Evolutionary conservation across 2,797 vertebrate species (phyloP).

Genomic region (Sebastes diaconus): DNA sequence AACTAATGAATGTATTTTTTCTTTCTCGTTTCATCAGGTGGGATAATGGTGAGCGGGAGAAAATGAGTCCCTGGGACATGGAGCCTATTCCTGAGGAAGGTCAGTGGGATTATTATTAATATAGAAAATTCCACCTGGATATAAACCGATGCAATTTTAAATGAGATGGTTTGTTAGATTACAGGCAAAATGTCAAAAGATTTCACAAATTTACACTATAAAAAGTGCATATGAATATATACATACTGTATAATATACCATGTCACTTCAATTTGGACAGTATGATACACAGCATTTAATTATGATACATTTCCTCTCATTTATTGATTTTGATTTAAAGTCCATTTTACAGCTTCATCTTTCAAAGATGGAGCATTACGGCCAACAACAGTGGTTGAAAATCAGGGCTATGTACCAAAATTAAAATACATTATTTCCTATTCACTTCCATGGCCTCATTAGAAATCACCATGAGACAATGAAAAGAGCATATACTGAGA

Average conservation of each 20-base stretch:
- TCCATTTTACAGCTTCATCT: too few relatives aligned
- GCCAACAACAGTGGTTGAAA: neutral
- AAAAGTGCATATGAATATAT: neutral
- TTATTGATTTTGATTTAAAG: neutral
- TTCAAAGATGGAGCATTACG: neutral
- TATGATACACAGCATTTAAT: neutral
- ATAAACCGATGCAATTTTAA: neutral
- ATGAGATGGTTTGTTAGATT: neutral
- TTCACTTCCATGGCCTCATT: too few relatives aligned
- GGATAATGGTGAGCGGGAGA: constrained; percentile 97
- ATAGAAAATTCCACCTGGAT: neutral
- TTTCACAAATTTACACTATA: neutral
- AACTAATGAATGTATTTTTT: neutral
- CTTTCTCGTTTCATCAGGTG: constrained; percentile 83
- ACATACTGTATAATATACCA: neutral
- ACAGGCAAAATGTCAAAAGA: neutral
- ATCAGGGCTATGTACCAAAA: neutral
- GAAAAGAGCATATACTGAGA: too few relatives aligned
- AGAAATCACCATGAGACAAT: too few relatives aligned
- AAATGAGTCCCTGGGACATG: constrained; percentile 99
- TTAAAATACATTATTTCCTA: too few relatives aligned
- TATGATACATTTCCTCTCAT: neutral
- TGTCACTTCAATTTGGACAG: neutral
- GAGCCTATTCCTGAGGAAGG: constrained; percentile 96
- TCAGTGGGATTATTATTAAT: constrained; percentile 61